These are phyloP conservation scores for Sipha flava DNA, from an alignment of 1,140 invertebrate species.

Conservation along the genomic window DNA sequence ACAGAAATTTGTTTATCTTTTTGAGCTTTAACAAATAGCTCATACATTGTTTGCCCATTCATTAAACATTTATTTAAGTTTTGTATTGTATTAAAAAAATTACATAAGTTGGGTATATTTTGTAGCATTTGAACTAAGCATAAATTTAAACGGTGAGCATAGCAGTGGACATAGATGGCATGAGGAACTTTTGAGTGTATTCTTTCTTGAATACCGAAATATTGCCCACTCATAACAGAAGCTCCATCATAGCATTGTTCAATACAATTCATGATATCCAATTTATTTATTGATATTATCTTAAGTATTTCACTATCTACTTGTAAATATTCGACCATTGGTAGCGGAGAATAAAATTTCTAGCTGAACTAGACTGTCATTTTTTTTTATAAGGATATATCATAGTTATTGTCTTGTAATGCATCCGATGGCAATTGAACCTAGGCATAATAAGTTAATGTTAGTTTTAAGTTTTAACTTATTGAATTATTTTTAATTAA, in stretches of 20 bases:
- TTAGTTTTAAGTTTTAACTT: neutral
- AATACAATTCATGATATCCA: neutral
- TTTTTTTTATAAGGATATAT: neutral
- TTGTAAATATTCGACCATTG: neutral
- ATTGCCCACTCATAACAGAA: conserved; percentile 33
- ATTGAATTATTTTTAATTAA: no score
- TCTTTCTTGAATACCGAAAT: conserved; percentile 35
- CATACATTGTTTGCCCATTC: neutral
- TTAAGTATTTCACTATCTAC: neutral
- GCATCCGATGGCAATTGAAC: neutral
- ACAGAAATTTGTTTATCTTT: neutral
- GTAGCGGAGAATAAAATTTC: neutral
- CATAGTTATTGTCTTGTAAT: neutral
- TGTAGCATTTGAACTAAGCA: neutral
- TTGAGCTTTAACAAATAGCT: neutral
- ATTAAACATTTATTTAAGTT: neutral
- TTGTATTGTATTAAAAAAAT: neutral
- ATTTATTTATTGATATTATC: neutral
- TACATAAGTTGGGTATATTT: neutral
- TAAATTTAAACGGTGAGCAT: conserved; percentile 36
- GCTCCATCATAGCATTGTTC: conserved; percentile 18
- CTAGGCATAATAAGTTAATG: neutral
- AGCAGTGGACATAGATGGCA: conserved; percentile 36
- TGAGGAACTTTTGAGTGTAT: conserved; percentile 35
- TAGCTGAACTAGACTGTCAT: neutral